phyloP scores from a whole-genome alignment of 2,113 vertebrate genomes.

The Sus scrofa region T2T-Sscrofa CM000824.6:232742001-232742500 shows the following conservation, averaged over 20 bases:
- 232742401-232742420: neutral
- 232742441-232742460: no score
- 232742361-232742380: neutral
- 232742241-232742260: neutral
- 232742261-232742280: neutral
- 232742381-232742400: neutral
- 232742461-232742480: no score
- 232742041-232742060: no score
- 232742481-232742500: no score
- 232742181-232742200: neutral
- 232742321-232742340: neutral
- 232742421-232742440: neutral
- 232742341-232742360: neutral
- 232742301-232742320: neutral
- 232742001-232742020: no score
- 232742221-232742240: neutral
- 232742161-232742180: neutral
- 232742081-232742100: no score
- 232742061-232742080: no score
- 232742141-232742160: neutral
- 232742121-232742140: neutral
- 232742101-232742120: neutral
- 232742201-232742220: neutral
- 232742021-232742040: no score
- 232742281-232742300: no score